phyloP scores from a whole-genome alignment of 2,797 vertebrate species.

The Coluber constrictor region DNA sequence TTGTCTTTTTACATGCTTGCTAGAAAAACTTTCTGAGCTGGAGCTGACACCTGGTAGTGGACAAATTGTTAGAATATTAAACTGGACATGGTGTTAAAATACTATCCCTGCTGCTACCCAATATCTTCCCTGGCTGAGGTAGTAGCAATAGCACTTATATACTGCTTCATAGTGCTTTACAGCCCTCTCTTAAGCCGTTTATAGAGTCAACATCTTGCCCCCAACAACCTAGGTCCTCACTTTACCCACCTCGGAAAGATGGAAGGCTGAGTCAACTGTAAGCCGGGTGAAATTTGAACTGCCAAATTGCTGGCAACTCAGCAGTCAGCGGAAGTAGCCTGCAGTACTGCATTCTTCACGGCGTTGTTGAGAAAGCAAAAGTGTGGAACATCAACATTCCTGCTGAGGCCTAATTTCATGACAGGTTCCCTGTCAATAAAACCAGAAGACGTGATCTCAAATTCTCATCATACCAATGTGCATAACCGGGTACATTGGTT shows the following conservation, averaged over 20 bases:
- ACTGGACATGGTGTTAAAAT: background rate
- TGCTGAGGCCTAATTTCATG: background rate
- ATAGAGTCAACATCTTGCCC: too few species aligned
- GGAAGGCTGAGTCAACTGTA: too few species aligned
- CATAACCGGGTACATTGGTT: background rate
- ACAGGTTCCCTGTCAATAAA: background rate
- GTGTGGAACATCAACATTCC: background rate
- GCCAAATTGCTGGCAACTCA: too few species aligned
- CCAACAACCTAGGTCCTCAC: too few species aligned
- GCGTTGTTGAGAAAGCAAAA: background rate
- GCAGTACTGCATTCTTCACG: background rate
- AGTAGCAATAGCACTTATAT: background rate
- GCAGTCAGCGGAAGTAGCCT: too few species aligned
- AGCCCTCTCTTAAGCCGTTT: too few species aligned
- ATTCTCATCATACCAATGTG: background rate
- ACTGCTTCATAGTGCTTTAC: too few species aligned
- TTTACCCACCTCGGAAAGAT: too few species aligned
- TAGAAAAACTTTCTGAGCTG: background rate
- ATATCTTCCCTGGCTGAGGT: background rate
- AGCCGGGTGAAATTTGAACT: too few species aligned
- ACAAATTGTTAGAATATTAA: background rate
- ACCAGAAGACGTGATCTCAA: background rate
- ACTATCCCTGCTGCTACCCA: background rate
- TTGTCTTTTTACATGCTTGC: background rate
- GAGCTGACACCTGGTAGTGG: background rate